phyloP scores from a whole-genome alignment of 1,140 invertebrate species.

The Drosophila lacertosa region DNA sequence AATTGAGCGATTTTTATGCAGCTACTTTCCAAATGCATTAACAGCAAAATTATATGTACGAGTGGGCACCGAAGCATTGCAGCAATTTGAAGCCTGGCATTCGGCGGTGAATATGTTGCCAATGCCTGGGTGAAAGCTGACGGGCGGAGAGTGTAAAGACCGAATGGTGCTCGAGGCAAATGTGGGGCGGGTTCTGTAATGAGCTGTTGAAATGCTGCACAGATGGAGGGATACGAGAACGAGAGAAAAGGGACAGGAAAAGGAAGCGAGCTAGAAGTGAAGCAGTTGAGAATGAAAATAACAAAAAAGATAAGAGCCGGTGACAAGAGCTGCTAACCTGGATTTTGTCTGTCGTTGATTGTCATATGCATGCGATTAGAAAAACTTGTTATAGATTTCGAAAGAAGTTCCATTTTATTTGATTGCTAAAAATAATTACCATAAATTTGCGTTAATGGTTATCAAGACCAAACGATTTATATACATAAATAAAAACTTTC shows the following conservation, averaged over 20 bases:
- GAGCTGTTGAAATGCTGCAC: slow-evolving; percentile 35
- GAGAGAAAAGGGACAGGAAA: neutral
- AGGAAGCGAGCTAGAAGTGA: neutral
- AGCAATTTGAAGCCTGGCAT: slow-evolving; percentile 4
- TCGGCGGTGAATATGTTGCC: slow-evolving; percentile 3
- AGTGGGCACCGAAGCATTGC: neutral
- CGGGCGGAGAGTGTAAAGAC: slow-evolving; percentile 16
- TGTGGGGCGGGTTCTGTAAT: slow-evolving; percentile 43
- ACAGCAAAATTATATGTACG: slow-evolving; percentile 33
- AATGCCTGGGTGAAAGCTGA: slow-evolving; percentile 40
- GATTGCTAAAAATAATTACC: no score
- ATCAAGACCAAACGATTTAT: no score
- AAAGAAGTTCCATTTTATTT: no score
- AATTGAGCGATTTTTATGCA: slow-evolving; percentile 50
- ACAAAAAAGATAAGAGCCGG: neutral
- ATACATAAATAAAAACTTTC: no score
- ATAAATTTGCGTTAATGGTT: no score
- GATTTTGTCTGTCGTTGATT: neutral
- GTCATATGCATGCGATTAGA: neutral
- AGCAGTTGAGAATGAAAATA: neutral
- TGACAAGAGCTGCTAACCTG: neutral
- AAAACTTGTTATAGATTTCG: no score
- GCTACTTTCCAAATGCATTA: slow-evolving; percentile 57
- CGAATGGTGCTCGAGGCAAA: neutral
- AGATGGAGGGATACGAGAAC: neutral